Evolutionary conservation across 2,888 invertebrate genomes (phyloP), one percentile per base, ranked within the genome.

Genomic region (Leptinotarsa rubiginosa): DNA sequence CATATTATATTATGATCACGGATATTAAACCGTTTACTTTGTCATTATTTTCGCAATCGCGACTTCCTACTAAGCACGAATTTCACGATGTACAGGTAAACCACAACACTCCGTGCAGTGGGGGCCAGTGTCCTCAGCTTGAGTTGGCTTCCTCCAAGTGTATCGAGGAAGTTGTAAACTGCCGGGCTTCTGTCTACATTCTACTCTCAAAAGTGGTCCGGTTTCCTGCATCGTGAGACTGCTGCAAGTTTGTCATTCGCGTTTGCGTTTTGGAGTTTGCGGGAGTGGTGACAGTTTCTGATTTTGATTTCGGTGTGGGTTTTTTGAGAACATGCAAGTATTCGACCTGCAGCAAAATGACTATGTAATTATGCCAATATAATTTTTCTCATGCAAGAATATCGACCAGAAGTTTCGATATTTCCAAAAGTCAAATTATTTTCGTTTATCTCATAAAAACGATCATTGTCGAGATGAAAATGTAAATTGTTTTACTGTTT

Each of bases 311-410:
- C 22, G 65, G 64, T 66, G 50, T 73, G 70, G 64, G 56, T 49
- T 62, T 59, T 62, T 52, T 25, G 72, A 67, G 66, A 83, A 80
- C 72, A 86, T 86, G 86, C 85, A 85, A 79, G 83, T 85, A 72
- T 83, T 87, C 69, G 87, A 87, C 59, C 78, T 87, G 47, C 84
- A 83, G 52, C 82, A 80, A 25, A 80, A 81, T 66, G 87, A 87
- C 82, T 86, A 85, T 80, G 87, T 87, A 84, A 80, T 81, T 83
- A 83, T 56, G 56, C 22, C 16, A 4, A 3, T 56, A 22, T 56
- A 22, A 56, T 15, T 56, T 20, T 56, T 56, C 20, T 56, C 20
- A 56, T 56, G 3, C 22, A 22, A 5, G 49, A 50, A 16, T 50
- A n/a, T 41, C 41, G 41, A 41, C 41, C 41, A 41, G 41, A 41